These are phyloP conservation scores for human (Homo sapiens) DNA, from an alignment of 2,113 vertebrate species.

Conservation along the genomic window DNA sequence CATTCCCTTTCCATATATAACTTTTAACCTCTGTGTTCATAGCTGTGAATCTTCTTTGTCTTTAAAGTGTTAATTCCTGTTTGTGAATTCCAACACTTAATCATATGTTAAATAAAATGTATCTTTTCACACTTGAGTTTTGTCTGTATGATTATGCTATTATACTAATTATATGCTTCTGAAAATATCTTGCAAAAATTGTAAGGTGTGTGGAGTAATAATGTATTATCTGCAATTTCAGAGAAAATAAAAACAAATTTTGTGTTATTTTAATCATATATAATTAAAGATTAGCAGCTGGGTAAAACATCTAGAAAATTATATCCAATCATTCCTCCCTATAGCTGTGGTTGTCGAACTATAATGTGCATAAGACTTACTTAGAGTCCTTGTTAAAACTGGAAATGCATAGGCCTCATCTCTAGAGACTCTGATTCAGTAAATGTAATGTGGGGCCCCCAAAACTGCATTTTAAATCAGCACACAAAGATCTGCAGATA, in stretches of 20 bases:
- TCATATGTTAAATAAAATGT: constrained; percentile 33
- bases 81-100: constrained; percentile 49
- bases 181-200: constrained; percentile 52
- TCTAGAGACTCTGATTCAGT: background rate
- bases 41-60: background rate
- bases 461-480: background rate
- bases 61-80: constrained; percentile 23
- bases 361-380: background rate
- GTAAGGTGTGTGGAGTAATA: background rate
- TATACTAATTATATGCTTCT: constrained; percentile 44
- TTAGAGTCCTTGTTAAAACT: background rate
- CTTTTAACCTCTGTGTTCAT: background rate
- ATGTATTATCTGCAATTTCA: constrained; percentile 49
- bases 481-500: background rate
- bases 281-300: constrained; percentile 14
- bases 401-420: background rate
- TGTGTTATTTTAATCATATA: constrained; percentile 13
- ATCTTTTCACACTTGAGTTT: constrained; percentile 32
- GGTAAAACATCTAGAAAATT: constrained; percentile 15
- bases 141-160: constrained; percentile 36
- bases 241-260: constrained; percentile 10
- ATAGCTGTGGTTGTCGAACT: background rate
- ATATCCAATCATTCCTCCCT: background rate
- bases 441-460: background rate
- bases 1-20: background rate